Conservation (phyloP, 2,888 invertebrate genomes). For the Agrypnus murinus region DNA sequence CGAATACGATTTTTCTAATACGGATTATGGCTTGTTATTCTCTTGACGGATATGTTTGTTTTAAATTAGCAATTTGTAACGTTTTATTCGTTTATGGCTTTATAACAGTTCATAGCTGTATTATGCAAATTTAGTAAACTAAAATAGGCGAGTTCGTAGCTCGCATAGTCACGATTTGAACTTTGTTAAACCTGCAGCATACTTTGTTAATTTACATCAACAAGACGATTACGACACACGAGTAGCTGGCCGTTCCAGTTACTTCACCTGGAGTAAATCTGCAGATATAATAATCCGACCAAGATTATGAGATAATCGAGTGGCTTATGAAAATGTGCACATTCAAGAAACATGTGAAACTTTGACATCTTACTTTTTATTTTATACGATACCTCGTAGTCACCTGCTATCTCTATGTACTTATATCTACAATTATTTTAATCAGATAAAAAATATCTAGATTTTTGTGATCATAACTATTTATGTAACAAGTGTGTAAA, state of each 20-base stretch:
- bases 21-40: not conserved
- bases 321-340: no score
- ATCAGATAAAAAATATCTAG: no score
- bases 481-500: no score
- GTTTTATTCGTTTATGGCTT: not conserved
- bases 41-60: not conserved
- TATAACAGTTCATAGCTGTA: conserved; percentile 22
- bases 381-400: no score
- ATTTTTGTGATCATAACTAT: no score
- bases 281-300: not conserved
- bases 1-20: no score
- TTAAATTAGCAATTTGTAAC: no score
- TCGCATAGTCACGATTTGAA: conserved; percentile 31
- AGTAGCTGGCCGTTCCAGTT: conserved; percentile 18
- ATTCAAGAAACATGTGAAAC: no score
- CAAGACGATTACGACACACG: conserved; percentile 10
- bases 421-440: no score
- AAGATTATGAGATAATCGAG: no score
- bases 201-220: conserved; percentile 6
- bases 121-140: conserved; percentile 21
- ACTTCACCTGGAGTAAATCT: conserved; percentile 18
- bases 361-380: no score
- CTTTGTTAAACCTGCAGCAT: conserved; percentile 28
- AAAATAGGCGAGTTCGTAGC: conserved; percentile 30
- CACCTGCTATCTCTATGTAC: no score